Percentiles rank a stretch among this genome's conserved stretches.
These are phyloP conservation scores for Malthinus flaveolus DNA, from an alignment of 2,888 invertebrate genomes.

Conservation along the genomic window DNA sequence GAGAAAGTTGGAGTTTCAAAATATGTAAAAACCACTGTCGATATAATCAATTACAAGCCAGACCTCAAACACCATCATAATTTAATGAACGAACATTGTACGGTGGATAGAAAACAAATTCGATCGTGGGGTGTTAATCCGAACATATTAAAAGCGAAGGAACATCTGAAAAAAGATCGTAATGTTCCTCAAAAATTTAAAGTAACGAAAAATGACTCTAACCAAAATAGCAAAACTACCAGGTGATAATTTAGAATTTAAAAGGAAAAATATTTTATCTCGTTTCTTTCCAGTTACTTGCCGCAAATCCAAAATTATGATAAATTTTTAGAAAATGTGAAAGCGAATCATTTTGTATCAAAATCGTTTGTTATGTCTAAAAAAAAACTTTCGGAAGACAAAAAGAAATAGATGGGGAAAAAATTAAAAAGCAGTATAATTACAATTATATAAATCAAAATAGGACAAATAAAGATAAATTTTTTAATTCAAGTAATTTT, in stretches of 20 bases:
- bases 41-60: conserved; percentile 11
- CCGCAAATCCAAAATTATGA: conserved; percentile 16
- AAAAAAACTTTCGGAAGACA: too few species aligned
- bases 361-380: conserved; percentile 32
- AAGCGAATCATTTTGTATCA: conserved; percentile 26
- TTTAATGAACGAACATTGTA: conserved; percentile 9
- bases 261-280: background rate
- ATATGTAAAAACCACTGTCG: conserved; percentile 12
- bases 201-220: background rate
- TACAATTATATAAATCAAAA: too few species aligned
- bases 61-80: conserved; percentile 3
- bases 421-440: too few species aligned
- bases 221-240: conserved; percentile 29
- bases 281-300: conserved; percentile 26
- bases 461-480: too few species aligned
- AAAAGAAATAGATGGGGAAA: too few species aligned
- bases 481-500: too few species aligned
- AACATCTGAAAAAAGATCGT: background rate
- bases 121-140: conserved; percentile 27
- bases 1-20: background rate
- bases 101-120: conserved; percentile 24
- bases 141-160: conserved; percentile 21
- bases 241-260: conserved; percentile 14
- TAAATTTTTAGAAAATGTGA: background rate
- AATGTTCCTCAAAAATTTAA: background rate